Evolutionary conservation across 2,113 vertebrate genomes (phyloP), one percentile per base, ranked within the genome.

Genomic region (Tiliqua scincoides): DNA sequence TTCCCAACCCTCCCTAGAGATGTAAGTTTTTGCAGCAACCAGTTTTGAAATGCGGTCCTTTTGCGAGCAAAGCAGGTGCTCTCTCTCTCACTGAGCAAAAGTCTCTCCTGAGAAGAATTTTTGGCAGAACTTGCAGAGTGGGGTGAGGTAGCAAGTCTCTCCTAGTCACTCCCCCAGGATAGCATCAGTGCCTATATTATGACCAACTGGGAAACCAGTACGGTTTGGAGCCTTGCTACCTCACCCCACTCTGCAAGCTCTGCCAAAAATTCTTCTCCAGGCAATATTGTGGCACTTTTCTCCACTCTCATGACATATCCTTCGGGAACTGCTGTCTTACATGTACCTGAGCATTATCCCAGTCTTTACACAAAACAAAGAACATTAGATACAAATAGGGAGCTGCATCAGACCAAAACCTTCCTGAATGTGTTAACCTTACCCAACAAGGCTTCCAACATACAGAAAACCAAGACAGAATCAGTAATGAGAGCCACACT

Each of bases 321-420:
- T 84, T 67, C 43, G 57, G 20, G 59, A 75, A 63, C 30, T 57
- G 15, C 10, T 57, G n/a, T 23, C 14, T 54, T 68, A 67, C 52
- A 15, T 73, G 32, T 73, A 25, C 10, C 21, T 74, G 54, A 73
- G 43, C 17, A 8, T 71, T 15, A 63, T 30, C 32, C 37, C 37
- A 12, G 12, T 62, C 27, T 74, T 84, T 37, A 35, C 73, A 52
- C 63, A 40, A 11, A 61, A 40, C 7, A n/a, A 87, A 76, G 52
- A 77, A 77, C n/a, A 3, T 87, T 76, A 83, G 52, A 83, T 77
- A 48, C 48, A 87, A 78, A 87, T 68, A 78, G 35, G 32, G 30
- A 15, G 2, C 32, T 71, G n/a, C 65, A 63, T 4, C 32, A 43
- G 37, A 79, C n/a, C 43, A 59, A 85, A 76, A 62, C 12, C 48